A percentile compares a stretch with the other conserved stretches of the same genome.
Conservation (phyloP, 2,113 vertebrate genomes). For the Petrocephalus microphthalmus region DNA sequence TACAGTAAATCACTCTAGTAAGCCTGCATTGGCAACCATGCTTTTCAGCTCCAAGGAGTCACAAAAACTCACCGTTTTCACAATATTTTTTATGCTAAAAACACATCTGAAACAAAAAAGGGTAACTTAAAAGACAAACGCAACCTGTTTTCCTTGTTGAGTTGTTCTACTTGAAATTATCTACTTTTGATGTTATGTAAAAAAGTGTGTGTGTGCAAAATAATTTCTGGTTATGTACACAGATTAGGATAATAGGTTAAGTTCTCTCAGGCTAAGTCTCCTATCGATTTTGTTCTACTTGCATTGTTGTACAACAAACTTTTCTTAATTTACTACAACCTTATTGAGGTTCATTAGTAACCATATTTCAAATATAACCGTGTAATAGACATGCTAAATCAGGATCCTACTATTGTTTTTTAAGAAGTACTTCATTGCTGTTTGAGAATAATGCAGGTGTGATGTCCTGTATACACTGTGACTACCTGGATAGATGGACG, state of each 20-base stretch:
- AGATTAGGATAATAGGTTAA: not conserved
- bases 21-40: conserved; percentile 21
- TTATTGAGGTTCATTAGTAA: not conserved
- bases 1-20: conserved; percentile 25
- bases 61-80: not conserved
- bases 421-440: not conserved
- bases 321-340: not conserved
- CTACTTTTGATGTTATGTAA: not conserved
- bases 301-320: not conserved
- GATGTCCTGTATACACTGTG: not conserved
- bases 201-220: not conserved
- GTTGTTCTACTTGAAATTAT: not conserved
- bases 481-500: not conserved
- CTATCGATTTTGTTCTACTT: not conserved
- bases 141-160: not conserved
- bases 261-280: not conserved
- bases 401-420: not conserved
- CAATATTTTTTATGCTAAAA: not conserved
- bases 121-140: not conserved
- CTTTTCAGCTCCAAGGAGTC: conserved; percentile 2
- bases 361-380: not conserved
- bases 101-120: not conserved
- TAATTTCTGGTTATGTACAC: not conserved
- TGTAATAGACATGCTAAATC: not conserved
- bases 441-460: not conserved